Evolutionary conservation across 2,797 vertebrate genomes (phyloP).

Genomic region (Rhabdophis nuchalis): DNA sequence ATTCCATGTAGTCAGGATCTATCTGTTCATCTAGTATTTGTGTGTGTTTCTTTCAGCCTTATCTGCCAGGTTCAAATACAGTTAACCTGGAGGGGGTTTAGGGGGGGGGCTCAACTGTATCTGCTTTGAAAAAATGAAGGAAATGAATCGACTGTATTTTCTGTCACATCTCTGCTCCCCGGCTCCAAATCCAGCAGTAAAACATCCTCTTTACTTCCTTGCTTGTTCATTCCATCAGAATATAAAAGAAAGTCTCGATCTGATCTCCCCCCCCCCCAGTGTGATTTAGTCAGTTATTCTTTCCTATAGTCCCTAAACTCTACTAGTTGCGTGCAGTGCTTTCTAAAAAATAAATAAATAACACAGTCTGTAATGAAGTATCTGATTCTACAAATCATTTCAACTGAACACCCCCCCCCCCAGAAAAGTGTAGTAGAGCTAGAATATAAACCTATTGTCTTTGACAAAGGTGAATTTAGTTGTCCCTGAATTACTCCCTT

Average conservation of each 20-base stretch:
- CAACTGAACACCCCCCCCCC: no score
- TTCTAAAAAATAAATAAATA: not conserved
- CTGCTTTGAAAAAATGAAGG: constrained; percentile 39
- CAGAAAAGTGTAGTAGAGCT: not conserved
- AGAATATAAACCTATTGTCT: not conserved
- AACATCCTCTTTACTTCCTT: constrained; percentile 9
- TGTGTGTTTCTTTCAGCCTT: constrained; percentile 38
- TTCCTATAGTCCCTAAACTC: not conserved
- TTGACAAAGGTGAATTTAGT: not conserved
- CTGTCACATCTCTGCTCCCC: constrained; percentile 26
- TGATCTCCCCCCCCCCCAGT: rapidly evolving
- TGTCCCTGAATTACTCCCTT: not conserved
- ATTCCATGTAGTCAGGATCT: constrained; percentile 22
- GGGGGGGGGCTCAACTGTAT: constrained; percentile 32
- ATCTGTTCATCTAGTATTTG: constrained; percentile 30
- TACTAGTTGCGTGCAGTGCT: not conserved
- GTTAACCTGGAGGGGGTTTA: constrained; percentile 25
- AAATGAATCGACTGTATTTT: constrained; percentile 11
- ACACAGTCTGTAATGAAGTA: not conserved
- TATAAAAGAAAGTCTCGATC: not conserved
- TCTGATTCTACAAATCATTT: not conserved
- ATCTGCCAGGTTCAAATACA: constrained; percentile 39
- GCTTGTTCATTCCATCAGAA: not conserved
- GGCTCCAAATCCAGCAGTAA: constrained; percentile 22
- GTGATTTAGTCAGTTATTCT: not conserved